These are phyloP conservation scores for Sigmodon hispidus DNA, from an alignment of 2,113 vertebrate genomes.

Conservation along the genomic window DNA sequence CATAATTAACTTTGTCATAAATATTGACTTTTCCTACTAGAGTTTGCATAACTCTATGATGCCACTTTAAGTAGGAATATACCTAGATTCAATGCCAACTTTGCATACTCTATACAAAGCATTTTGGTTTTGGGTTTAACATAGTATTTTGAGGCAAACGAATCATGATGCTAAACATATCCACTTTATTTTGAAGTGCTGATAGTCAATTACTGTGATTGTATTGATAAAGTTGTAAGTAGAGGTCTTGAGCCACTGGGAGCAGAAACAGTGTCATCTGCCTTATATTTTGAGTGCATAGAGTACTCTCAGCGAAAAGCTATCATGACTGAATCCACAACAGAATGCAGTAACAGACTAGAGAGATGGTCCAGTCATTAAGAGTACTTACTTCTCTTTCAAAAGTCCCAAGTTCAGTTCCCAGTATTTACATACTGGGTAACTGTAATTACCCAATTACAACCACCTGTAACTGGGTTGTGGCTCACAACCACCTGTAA, in stretches of 20 bases:
- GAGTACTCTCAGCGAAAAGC: not conserved
- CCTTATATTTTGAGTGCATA: not conserved
- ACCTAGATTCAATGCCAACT: not conserved
- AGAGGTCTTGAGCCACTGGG: not conserved
- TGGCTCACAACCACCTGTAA: not conserved
- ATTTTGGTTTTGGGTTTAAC: not conserved
- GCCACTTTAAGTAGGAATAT: not conserved
- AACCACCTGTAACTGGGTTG: too few species aligned
- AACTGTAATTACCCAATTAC: too few species aligned
- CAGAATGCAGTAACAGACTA: not conserved
- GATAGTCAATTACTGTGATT: not conserved
- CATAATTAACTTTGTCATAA: not conserved
- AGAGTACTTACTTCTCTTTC: not conserved
- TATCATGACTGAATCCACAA: not conserved
- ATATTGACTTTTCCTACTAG: not conserved
- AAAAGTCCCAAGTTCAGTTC: not conserved
- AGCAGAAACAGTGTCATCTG: not conserved
- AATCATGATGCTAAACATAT: not conserved
- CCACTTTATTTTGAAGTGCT: not conserved
- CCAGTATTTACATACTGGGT: not conserved
- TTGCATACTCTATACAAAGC: conserved; percentile 24
- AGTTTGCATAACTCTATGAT: conserved; percentile 27
- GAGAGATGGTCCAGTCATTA: not conserved
- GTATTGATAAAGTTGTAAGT: too few species aligned
- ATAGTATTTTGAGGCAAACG: not conserved